Base-by-base conservation (phyloP, 2,888 invertebrate genomes). In the Tiliacea citrago region DNA sequence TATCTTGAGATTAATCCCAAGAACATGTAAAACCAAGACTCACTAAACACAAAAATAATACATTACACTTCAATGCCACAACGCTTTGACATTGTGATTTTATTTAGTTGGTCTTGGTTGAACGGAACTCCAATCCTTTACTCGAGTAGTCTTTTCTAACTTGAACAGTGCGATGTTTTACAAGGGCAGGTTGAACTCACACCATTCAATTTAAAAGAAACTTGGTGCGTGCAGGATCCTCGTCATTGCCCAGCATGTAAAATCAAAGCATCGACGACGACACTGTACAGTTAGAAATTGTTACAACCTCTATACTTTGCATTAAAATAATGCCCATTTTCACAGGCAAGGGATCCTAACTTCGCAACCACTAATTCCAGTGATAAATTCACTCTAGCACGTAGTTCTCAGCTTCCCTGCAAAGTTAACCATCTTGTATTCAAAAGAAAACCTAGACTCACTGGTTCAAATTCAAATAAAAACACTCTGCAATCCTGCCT, bases 231-330 rank as follows among this genome's bases (percentile, higher is more conserved):
- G 94, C 93, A 94, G 94, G 88, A 90, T 91, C 95, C 93, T 93
- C 95, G 94, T 92, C 92, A 86, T 90, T 93, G 93, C 92, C 90
- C 81, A 88, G 79, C 80, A 79, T 77, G 75, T 61, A 67, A 81
- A 83, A 83, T 71, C 88, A 91, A 82, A 89, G 92, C 92, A 92
- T 89, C 88, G 91, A 93, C 95, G 95, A 94, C 94, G 94, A 94
- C 92, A 90, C 95, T 94, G 94, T 91, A 96, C 96, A 91, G 91
- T 92, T 95, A 96, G 92, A 94, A 95, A 96, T 92, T 94, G 95
- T 96, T 97, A 98, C 98, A 98, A 98, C 98, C 97, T 98, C 98
- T 98, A 98, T 98, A 98, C 98, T 98, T 98, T 98, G 98, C 98
- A 98, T 98, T 97, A 98, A 98, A 98, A 97, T 98, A 98, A 98